These are phyloP conservation scores for Trichonephila clavata DNA, from an alignment of 1,140 invertebrate genomes.

Conservation along the genomic window DNA sequence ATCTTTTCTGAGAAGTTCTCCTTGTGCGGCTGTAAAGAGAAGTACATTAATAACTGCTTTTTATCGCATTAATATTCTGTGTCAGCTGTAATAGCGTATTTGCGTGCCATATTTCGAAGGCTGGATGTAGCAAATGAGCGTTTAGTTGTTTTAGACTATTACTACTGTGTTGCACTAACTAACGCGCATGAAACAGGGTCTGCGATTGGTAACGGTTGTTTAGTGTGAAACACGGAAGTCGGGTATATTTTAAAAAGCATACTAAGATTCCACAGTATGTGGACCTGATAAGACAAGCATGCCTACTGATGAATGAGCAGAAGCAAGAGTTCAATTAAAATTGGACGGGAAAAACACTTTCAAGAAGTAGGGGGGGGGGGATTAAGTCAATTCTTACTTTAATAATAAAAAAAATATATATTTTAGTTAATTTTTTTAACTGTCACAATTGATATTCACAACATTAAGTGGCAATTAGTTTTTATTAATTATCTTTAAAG, in stretches of 20 bases:
- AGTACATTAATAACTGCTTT: slow-evolving; percentile 76
- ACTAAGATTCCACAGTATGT: no score
- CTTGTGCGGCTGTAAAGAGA: slow-evolving; percentile 42
- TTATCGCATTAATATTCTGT: slow-evolving; percentile 76
- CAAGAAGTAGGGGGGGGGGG: no score
- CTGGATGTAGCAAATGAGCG: background rate
- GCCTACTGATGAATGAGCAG: no score
- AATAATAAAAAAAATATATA: no score
- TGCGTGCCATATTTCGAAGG: slow-evolving; percentile 58
- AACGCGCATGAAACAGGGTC: background rate
- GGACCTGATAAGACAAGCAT: no score
- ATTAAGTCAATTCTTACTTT: no score
- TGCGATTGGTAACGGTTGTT: background rate
- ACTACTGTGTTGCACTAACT: slow-evolving; percentile 11
- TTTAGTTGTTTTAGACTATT: background rate
- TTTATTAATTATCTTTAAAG: no score
- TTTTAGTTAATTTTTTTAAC: no score
- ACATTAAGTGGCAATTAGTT: no score
- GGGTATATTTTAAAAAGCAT: background rate
- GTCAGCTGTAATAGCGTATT: slow-evolving; percentile 73
- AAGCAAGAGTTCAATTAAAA: no score
- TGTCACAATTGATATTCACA: no score
- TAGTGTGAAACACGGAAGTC: background rate
- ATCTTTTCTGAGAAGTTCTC: slow-evolving; percentile 63
- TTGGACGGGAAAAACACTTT: no score